Base-by-base conservation (phyloP, 2,888 invertebrate species). In the Cataglyphis albicans region DNA sequence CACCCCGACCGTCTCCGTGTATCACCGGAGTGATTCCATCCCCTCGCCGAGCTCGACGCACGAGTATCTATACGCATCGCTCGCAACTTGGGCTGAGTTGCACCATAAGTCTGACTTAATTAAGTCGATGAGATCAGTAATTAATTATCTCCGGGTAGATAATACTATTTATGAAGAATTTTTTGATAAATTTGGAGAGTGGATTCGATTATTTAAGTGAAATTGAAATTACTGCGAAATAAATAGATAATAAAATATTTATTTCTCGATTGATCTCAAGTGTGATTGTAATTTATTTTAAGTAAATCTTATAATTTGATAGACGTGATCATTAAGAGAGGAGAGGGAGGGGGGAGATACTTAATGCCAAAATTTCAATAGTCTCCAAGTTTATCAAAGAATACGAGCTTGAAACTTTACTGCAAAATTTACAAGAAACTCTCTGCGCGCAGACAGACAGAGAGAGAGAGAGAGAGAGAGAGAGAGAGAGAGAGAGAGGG, bases 111-210 rank as follows among this genome's bases (percentile, higher is more conserved):
- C 59, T 70, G 59, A 38, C 59, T 68, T 21, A 78, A 68, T 32
- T 44, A 70, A 70, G 18, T 48, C 12, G 48, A 52, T n/a, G 44
- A 61, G 41, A 59, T 78, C n/a, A 44, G 59, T 61, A 59, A 44
- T 70, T 70, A 57, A 21, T 48, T 57, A 65, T 68, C 32, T 35
- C 21, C 41, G 7, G 29, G 12, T n/a, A 2, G 21, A 75, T 35
- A 78, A 32, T 18, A 21, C 57, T 44, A 70, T 44, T 68, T 55
- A 55, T 9, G 57, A 38, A 25, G 44, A 70, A 55, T 48, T 21
- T 38, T 76, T 55, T 67, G 76, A 59, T 44, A 70, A 70, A 61
- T 70, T 70, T 70, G 59, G 59, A 70, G 72, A 80, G 59, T 32
- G 21, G 12, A 70, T 35, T 64, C 29, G 65, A 63, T 76, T 48